Evolutionary conservation across 2,113 vertebrate genomes (phyloP), one percentile per base, ranked within the genome.

Genomic region (Cyprinodon tularosa): DNA sequence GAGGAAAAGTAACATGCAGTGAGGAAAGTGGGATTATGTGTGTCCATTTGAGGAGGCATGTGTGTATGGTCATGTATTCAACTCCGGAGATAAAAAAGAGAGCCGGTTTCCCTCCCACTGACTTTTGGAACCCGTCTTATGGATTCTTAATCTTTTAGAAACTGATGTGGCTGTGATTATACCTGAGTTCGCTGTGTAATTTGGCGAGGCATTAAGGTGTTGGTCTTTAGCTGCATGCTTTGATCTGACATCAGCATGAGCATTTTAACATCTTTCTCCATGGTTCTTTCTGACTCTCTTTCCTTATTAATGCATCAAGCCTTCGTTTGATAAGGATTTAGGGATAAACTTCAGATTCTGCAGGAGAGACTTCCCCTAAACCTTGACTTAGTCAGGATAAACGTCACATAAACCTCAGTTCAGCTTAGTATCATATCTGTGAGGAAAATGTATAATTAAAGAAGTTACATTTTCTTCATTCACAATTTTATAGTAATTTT

Each of bases 81-180:
- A 71, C 62, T 67, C 22, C 4, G 9, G 29, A 62, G 39, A 84
- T 71, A 74, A 39, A 48, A 22, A 15, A 57, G 60, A 17, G 39
- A 84, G 76, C 78, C 69, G 65, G 74, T 76, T 66, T 73, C 72
- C 62, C 66, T 78, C 61, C 62, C 61, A 60, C 59, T 66, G 76
- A 73, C 74, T 86, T 84, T 61, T 40, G 47, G 81, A 77, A 80
- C 76, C 76, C 85, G 50, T 80, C 76, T 83, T 53, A 66, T 74
- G 81, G 77, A 37, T 73, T 78, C 80, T 61, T 74, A 60, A 81
- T 80, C 77, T 83, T 67, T 84, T 84, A 88, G 78, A 86, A 77
- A 82, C 50, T 53, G 65, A 59, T 61, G 22, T 74, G 70, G 80
- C 79, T 84, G 71, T 83, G 77, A 88, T 87, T 71, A 81, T 48